A percentile compares a stretch with the other conserved stretches of the same genome.
These are phyloP conservation scores for Corella eumyota DNA, from an alignment of 23 tunicate species.

Conservation along the genomic window DNA sequence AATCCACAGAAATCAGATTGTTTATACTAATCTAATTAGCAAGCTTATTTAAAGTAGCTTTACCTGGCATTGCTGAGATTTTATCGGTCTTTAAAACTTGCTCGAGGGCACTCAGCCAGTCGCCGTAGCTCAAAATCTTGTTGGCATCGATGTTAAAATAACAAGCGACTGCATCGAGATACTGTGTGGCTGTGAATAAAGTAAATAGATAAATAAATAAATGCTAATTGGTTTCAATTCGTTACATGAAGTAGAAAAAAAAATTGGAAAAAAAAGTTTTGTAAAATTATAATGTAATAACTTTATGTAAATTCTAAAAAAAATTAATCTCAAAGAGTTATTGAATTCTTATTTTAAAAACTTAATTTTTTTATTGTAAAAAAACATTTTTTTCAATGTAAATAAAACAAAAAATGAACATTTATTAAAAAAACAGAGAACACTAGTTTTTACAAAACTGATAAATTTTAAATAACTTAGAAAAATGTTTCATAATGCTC, in stretches of 20 bases:
- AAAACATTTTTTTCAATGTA: no score
- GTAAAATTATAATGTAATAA: background rate
- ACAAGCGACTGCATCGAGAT: slow-evolving; percentile 73
- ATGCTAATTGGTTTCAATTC: no score
- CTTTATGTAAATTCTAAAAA: background rate
- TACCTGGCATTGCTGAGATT: slow-evolving; percentile 71
- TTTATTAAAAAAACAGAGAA: no score
- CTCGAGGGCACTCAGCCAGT: slow-evolving; percentile 72
- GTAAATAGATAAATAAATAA: background rate
- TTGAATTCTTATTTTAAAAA: background rate
- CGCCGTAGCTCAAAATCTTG: slow-evolving; percentile 61
- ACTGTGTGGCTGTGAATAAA: slow-evolving; percentile 51
- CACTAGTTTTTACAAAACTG: no score
- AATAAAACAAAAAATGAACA: no score
- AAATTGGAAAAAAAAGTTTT: no score
- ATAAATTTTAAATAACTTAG: no score
- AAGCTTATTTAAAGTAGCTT: no score
- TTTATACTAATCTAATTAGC: no score
- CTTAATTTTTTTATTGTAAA: background rate
- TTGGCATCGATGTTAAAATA: slow-evolving; percentile 60
- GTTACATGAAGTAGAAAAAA: no score
- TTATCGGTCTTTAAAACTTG: slow-evolving; percentile 50
- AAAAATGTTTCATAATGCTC: no score
- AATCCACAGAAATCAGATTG: no score
- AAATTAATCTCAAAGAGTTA: background rate